Evolutionary conservation across 2,113 vertebrate species (phyloP).

Genomic region (Chamaea fasciata): DNA sequence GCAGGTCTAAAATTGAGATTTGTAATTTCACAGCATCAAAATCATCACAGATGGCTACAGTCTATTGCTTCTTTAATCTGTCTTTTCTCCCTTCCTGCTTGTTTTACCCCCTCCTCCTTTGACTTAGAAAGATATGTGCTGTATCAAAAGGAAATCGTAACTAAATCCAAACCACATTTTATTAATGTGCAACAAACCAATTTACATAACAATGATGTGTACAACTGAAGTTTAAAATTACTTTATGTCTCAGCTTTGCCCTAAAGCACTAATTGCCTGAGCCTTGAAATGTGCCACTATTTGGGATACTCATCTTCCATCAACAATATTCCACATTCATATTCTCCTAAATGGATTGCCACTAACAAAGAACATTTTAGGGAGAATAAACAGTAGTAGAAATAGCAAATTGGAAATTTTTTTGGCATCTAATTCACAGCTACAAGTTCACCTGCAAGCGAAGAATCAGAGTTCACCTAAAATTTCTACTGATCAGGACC

Average conservation of each 20-base stretch:
- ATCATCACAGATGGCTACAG: slow-evolving; percentile 49
- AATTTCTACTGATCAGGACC: neutral
- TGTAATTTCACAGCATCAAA: slow-evolving; percentile 51
- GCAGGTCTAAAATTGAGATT: slow-evolving; percentile 58
- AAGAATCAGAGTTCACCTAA: neutral
- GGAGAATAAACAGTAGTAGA: neutral
- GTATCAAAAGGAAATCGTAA: slow-evolving; percentile 9
- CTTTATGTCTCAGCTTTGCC: neutral
- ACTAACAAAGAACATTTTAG: neutral
- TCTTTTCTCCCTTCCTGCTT: slow-evolving; percentile 11
- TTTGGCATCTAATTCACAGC: neutral
- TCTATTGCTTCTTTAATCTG: slow-evolving; percentile 60
- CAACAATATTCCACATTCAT: neutral
- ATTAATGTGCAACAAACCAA: slow-evolving; percentile 23
- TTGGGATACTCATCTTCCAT: neutral
- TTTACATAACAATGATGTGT: slow-evolving; percentile 11
- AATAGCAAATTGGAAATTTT: neutral
- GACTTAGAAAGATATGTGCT: neutral
- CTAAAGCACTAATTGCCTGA: slow-evolving; percentile 14
- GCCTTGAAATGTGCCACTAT: neutral
- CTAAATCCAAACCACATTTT: slow-evolving; percentile 31
- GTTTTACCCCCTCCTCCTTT: neutral
- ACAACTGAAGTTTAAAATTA: neutral
- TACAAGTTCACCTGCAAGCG: neutral
- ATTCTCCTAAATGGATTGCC: neutral